Evolutionary conservation across 2,888 invertebrate species (phyloP).

Genomic region (Acanthosepion esculentum): DNA sequence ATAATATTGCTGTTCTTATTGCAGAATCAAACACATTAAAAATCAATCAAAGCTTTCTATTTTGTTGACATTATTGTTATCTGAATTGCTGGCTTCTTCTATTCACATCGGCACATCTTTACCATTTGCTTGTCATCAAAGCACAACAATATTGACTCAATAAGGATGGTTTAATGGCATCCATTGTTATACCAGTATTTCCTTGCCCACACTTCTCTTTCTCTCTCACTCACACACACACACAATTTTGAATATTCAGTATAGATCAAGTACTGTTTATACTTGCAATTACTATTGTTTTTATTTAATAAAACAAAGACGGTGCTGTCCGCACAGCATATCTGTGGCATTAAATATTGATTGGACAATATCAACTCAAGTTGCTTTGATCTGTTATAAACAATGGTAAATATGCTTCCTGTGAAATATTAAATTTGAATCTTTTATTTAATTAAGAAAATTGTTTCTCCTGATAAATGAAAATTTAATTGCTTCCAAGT

Average conservation of each 20-base stretch:
- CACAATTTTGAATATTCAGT: background rate
- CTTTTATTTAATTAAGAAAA: background rate
- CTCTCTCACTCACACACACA: background rate
- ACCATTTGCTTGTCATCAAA: slow-evolving; percentile 43
- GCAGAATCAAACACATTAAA: background rate
- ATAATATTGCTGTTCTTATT: background rate
- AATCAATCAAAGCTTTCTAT: background rate
- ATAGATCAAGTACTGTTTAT: background rate
- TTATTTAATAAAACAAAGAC: background rate
- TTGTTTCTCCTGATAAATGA: background rate
- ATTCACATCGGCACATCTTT: slow-evolving; percentile 41
- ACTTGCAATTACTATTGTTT: background rate
- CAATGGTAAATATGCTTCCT: background rate
- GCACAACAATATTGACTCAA: slow-evolving; percentile 39
- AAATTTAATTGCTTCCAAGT: background rate
- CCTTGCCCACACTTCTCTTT: background rate
- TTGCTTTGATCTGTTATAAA: background rate
- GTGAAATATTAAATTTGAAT: background rate
- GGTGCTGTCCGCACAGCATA: background rate
- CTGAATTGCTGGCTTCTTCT: slow-evolving; percentile 6
- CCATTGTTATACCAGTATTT: background rate
- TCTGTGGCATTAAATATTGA: background rate
- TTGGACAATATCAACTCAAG: background rate
- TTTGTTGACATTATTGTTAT: background rate
- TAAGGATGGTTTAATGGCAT: background rate